These are phyloP conservation scores for Synaphobranchus kaupii DNA, from an alignment of 2,797 vertebrate genomes.

Conservation along the genomic window DNA sequence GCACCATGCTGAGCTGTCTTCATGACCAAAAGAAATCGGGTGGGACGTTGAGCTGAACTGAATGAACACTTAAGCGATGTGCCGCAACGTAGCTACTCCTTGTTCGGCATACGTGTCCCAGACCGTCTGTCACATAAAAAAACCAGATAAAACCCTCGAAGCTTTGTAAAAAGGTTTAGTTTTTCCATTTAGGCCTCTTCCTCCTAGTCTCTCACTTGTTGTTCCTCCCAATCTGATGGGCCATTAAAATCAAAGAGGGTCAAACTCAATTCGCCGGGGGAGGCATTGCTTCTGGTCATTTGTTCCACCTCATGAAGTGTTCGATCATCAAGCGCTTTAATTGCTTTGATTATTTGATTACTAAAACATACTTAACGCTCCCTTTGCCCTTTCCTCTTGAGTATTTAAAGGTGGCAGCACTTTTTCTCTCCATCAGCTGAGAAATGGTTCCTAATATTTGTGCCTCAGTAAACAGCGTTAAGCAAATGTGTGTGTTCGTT, in stretches of 20 bases:
- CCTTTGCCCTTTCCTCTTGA: neutral
- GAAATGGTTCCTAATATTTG: neutral
- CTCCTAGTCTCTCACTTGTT: constrained; percentile 1
- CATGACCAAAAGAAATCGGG: neutral
- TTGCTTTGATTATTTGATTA: constrained; percentile 49
- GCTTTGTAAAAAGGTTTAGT: neutral
- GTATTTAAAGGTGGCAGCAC: constrained; percentile 10
- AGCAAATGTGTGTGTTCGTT: constrained; percentile 1
- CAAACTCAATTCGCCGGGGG: constrained; percentile 41
- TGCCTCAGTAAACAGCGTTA: constrained; percentile 11
- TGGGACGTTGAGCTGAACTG: neutral
- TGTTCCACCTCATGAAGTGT: constrained; percentile 39
- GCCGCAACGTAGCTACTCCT: no score
- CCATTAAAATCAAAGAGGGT: constrained; percentile 34
- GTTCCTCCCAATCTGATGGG: neutral
- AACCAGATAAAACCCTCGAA: neutral
- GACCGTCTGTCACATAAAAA: neutral
- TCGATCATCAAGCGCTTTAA: constrained; percentile 37
- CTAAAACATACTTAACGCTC: constrained; percentile 36
- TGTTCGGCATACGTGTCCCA: neutral
- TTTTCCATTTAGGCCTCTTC: neutral
- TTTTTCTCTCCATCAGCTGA: neutral
- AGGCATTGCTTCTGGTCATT: constrained; percentile 35
- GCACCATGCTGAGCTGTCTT: neutral
- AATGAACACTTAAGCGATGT: neutral